Base-by-base conservation (phyloP, 2,113 vertebrate species). In the Lontra canadensis region DNA sequence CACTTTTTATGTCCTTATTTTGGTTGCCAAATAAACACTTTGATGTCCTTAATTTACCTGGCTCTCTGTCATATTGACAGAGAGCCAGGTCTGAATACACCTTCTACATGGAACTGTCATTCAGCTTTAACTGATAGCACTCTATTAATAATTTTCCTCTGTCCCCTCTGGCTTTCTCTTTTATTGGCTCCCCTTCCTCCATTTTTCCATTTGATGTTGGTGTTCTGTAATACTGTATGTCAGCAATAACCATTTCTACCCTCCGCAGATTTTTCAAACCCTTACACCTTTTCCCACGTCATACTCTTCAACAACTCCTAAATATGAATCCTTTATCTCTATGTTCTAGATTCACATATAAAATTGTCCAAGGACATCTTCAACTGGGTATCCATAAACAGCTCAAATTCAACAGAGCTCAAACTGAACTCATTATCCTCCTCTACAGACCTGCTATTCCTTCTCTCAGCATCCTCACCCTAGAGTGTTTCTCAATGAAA, bases 401-500 rank as follows among this genome's bases (percentile, higher is more conserved):
- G 93, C 8, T 79, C 55, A 59, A 80, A 67, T 57, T 67, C 79
- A 63, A 65, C 26, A 96, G 23, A 52, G 39, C 14, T 80, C 55
- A 84, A 63, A 74, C 23, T 88, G 36, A 82, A 82, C 52, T 93
- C 76, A 81, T 42, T 76, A n/a, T 49, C 55, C 36, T 42, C n/a
- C 42, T 76, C 78, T 31, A 61, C 1, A 90, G 29, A 80, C 11
- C 47, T 29, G 18, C 61, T 87, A 74, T 21, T 81, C 21, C 31
- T 44, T 87, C 31, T 94, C 65, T 94, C 85, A 88, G 61, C 71
- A 23, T 31, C 76, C 90, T 26, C 31, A 34, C 2, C 76, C 52
- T 79, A 73, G 20, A 88, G 39, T 76, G 18, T 63, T 94, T 94
- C 84, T 59, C 91, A 95, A 14, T 57, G 47, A 96, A 90, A 96